These are phyloP conservation scores for Hybos culiciformis DNA, from an alignment of 2,888 invertebrate genomes.

Conservation along the genomic window DNA sequence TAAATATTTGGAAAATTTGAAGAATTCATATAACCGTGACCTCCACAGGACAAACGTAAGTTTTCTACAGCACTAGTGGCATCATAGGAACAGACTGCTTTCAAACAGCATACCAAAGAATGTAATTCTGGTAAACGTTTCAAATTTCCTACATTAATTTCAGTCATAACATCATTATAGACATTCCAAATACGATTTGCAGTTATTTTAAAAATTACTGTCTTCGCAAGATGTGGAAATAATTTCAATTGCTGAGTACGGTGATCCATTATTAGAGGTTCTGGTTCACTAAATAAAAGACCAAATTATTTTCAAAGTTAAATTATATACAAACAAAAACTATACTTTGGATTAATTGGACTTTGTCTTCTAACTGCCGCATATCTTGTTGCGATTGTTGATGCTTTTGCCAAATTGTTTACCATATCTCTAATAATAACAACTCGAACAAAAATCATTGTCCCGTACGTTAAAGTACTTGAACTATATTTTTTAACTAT, in stretches of 20 bases:
- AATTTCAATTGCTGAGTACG: constrained; percentile 89
- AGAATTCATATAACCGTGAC: constrained; percentile 84
- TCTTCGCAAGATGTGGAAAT: constrained; percentile 68
- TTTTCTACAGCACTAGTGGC: constrained; percentile 65
- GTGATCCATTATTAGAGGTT: constrained; percentile 85
- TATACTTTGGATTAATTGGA: constrained; percentile 61
- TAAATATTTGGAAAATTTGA: constrained; percentile 79
- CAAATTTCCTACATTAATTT: constrained; percentile 67
- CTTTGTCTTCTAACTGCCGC: constrained; percentile 83
- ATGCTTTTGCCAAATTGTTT: constrained; percentile 64
- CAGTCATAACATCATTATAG: constrained; percentile 68
- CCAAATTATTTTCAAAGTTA: no score
- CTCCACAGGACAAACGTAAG: constrained; percentile 82
- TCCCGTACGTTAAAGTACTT: constrained; percentile 72
- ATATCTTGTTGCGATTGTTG: constrained; percentile 81
- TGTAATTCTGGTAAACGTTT: constrained; percentile 75
- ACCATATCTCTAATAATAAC: constrained; percentile 68
- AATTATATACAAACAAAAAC: constrained; percentile 34
- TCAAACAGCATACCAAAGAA: constrained; percentile 80
- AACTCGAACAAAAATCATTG: constrained; percentile 86
- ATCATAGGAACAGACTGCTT: constrained; percentile 71
- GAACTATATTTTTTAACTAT: constrained; percentile 72
- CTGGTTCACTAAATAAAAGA: constrained; percentile 49
- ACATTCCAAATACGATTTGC: constrained; percentile 71
- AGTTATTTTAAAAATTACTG: constrained; percentile 63